phyloP scores from a whole-genome alignment of 2,113 vertebrate genomes.

The Lasiurus borealis region DNA sequence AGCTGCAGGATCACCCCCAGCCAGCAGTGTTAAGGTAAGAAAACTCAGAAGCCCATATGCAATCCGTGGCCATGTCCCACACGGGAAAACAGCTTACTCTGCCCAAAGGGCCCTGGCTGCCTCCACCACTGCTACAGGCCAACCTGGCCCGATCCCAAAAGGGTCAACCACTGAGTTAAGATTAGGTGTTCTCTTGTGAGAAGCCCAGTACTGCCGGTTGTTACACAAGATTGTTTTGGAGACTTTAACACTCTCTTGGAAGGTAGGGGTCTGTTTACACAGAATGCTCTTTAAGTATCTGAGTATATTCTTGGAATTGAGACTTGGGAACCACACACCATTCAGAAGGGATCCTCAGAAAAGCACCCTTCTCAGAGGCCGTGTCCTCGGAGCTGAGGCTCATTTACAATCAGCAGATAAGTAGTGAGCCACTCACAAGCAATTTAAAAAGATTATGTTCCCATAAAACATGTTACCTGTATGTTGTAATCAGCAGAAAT shows the following conservation, averaged over 20 bases:
- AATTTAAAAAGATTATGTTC: conserved; percentile 29
- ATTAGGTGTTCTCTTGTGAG: neutral
- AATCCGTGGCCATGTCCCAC: rapidly evolving
- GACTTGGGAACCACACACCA: conserved; percentile 59
- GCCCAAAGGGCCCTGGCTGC: rapidly evolving
- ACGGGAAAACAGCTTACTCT: rapidly evolving
- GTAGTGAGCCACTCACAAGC: conserved; percentile 53
- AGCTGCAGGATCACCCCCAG: neutral
- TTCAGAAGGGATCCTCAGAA: conserved; percentile 59
- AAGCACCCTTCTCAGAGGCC: conserved; percentile 54
- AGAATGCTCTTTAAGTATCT: rapidly evolving
- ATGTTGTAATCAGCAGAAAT: rapidly evolving
- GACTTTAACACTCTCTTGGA: neutral
- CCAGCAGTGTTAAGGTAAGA: neutral
- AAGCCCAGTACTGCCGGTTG: rapidly evolving
- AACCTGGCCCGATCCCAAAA: conserved; percentile 53
- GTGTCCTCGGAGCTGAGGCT: conserved; percentile 58
- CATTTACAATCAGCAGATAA: conserved; percentile 61
- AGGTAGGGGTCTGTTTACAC: neutral
- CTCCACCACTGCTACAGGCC: neutral
- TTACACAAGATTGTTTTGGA: neutral
- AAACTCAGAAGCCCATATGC: rapidly evolving
- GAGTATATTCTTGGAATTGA: conserved; percentile 19
- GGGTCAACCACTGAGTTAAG: neutral
- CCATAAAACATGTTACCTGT: conserved; percentile 37